A percentile compares a stretch with the other conserved stretches of the same genome.
These are phyloP conservation scores for Drosophila nigromelanica DNA, from an alignment of 1,140 invertebrate species.

Conservation along the genomic window DNA sequence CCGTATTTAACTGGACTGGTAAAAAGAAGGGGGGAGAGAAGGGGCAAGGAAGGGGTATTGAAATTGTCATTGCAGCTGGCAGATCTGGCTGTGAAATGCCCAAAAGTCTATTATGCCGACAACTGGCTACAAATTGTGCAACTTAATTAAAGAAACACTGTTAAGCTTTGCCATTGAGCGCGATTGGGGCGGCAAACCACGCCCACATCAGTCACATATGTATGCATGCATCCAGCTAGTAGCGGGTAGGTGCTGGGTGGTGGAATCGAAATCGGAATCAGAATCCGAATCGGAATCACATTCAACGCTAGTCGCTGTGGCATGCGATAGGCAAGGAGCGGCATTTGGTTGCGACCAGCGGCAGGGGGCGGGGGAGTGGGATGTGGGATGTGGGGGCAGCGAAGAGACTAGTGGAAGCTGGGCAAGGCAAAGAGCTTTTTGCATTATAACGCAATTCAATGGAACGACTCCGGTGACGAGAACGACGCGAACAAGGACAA, in stretches of 20 bases:
- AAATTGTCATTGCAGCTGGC: conserved; percentile 6
- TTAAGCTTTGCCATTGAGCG: conserved; percentile 76
- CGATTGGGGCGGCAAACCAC: conserved; percentile 1
- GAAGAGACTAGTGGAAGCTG: neutral
- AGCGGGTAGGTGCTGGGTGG: neutral
- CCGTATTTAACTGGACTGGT: neutral
- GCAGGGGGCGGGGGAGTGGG: no score
- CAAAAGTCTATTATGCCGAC: conserved; percentile 48
- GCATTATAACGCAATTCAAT: conserved; percentile 51
- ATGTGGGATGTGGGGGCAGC: neutral
- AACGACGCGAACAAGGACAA: neutral
- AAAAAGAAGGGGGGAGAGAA: neutral
- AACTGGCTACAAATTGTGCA: conserved; percentile 78
- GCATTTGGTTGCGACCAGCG: no score
- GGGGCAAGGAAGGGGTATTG: neutral
- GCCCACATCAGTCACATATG: conserved; percentile 39
- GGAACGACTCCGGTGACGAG: conserved; percentile 18
- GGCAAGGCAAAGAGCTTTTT: conserved; percentile 43
- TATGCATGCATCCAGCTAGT: neutral
- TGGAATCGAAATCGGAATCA: conserved; percentile 2
- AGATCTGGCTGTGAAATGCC: conserved; percentile 23
- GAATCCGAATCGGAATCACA: conserved; percentile 22
- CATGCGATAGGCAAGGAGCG: neutral
- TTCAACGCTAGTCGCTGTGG: conserved; percentile 13
- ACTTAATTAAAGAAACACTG: conserved; percentile 81